These are phyloP conservation scores for Drosophila ananassae DNA, from an alignment of 1,140 invertebrate species.

Conservation along the genomic window DNA sequence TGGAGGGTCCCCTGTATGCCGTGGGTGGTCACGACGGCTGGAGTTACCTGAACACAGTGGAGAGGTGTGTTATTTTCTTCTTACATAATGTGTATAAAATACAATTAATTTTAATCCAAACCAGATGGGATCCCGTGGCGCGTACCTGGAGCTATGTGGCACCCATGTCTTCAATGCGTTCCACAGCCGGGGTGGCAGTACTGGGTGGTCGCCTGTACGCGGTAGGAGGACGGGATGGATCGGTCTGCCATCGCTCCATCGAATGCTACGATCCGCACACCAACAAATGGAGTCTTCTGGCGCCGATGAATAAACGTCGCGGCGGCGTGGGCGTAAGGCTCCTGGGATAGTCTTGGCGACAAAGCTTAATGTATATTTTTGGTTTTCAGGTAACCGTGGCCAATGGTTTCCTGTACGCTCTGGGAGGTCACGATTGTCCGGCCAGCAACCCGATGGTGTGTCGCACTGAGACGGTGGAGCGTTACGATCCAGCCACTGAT, in stretches of 20 bases:
- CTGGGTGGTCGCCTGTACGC: constrained; percentile 94
- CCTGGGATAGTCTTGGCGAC: neutral
- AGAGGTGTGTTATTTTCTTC: constrained; percentile 85
- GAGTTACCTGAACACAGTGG: constrained; percentile 97
- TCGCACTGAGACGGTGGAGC: constrained; percentile 95
- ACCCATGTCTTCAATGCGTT: constrained; percentile 93
- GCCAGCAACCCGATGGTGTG: constrained; percentile 92
- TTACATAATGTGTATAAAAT: neutral
- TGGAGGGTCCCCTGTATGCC: constrained; percentile 95
- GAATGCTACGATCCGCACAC: constrained; percentile 97
- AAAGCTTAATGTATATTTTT: neutral
- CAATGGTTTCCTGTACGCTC: constrained; percentile 92
- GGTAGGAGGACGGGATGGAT: constrained; percentile 96
- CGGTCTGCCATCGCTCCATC: constrained; percentile 94
- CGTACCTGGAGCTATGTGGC: constrained; percentile 94
- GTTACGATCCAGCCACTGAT: constrained; percentile 92
- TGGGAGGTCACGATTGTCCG: constrained; percentile 95
- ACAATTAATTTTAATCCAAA: neutral
- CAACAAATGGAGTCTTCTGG: constrained; percentile 94
- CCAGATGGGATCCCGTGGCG: constrained; percentile 93
- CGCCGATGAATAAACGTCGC: constrained; percentile 94
- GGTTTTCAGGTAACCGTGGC: constrained; percentile 88
- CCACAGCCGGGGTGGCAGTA: constrained; percentile 95
- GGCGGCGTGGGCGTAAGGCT: constrained; percentile 91
- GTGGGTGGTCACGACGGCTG: constrained; percentile 98